Base-by-base conservation (phyloP, 1,140 invertebrate genomes). In the Papilio polyxenes region DNA sequence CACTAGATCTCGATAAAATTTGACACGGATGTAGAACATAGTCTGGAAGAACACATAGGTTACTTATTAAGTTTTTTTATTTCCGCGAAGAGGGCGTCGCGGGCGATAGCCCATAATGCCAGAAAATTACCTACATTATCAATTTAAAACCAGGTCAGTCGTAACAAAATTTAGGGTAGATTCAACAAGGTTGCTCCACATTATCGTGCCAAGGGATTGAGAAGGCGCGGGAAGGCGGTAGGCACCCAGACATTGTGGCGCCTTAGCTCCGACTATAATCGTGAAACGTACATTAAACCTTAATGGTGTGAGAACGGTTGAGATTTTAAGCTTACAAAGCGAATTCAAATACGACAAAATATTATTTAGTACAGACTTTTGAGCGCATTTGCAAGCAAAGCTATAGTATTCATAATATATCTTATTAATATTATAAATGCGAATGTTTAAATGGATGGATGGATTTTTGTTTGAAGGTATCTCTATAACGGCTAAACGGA, bases 81-180 rank as follows among this genome's bases (percentile, higher is more conserved):
- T 31, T 31, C 23, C 23, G 23, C 23, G 23, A 31, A 31, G 23
- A 31, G 0, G 23, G 23, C 0, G 23, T 31, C 23, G 2, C 23
- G 23, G 23, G 23, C 23, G 23, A 31, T 2, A 31, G 23, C 23
- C 6, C 5, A 56, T 17, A 17, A 17, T 6, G 15, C 59, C n/a
- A n/a, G 7, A 23, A 69, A 31, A 69, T 69, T 69, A 69, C 65
- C 65, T 69, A 13, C 31, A 69, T 69, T 37, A 37, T 69, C 11
- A 69, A 69, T 37, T 69, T 69, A 37, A 69, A 69, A 69, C 65
- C 65, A 69, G 65, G 65, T 69, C 65, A 69, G 65, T 69, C 59
- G 59, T 65, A 65, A n/a, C 3, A 40, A 69, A 31, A 69, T 69
- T 69, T 69, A 69, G 65, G 65, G 10, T 69, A 69, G 13, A 37